Percentiles rank a stretch among this genome's conserved stretches.
Evolutionary conservation across 2,888 invertebrate species (phyloP).

Genomic region (Epinotia brunnichana): DNA sequence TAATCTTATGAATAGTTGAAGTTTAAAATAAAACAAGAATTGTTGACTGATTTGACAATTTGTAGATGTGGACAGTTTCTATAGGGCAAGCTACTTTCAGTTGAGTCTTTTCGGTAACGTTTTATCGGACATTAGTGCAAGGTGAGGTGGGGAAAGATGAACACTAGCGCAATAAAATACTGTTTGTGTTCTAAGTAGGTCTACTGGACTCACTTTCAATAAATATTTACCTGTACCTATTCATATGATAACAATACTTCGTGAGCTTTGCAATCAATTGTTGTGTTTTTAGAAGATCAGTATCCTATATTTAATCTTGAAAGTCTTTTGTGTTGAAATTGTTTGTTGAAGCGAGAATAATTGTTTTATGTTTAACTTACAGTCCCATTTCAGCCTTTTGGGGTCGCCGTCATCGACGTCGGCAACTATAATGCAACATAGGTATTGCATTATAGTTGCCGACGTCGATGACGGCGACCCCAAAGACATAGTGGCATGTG

Average conservation of each 20-base stretch:
- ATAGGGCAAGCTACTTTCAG: slow-evolving; percentile 19
- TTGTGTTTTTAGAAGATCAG: background rate
- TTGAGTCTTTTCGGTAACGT: slow-evolving; percentile 7
- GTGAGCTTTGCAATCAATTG: background rate
- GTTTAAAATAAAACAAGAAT: slow-evolving; percentile 37
- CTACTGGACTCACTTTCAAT: background rate
- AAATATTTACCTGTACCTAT: background rate
- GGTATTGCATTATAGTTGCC: no score
- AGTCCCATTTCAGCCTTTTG: no score
- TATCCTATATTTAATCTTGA: no score
- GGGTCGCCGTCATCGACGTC: no score
- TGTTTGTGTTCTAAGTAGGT: background rate
- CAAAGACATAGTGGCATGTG: background rate
- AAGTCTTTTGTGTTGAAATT: background rate
- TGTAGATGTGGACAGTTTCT: slow-evolving; percentile 40
- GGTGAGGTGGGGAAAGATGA: background rate
- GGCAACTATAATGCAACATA: no score
- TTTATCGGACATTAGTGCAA: background rate
- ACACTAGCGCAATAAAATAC: background rate
- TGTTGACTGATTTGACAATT: slow-evolving; percentile 45
- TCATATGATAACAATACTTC: background rate
- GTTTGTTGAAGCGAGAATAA: background rate
- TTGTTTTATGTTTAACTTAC: no score
- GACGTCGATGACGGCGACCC: no score
- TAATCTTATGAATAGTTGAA: slow-evolving; percentile 43